Percentiles rank a stretch among this genome's conserved stretches.
phyloP scores from a whole-genome alignment of 2,113 vertebrate species.

The Murina feae region DNA sequence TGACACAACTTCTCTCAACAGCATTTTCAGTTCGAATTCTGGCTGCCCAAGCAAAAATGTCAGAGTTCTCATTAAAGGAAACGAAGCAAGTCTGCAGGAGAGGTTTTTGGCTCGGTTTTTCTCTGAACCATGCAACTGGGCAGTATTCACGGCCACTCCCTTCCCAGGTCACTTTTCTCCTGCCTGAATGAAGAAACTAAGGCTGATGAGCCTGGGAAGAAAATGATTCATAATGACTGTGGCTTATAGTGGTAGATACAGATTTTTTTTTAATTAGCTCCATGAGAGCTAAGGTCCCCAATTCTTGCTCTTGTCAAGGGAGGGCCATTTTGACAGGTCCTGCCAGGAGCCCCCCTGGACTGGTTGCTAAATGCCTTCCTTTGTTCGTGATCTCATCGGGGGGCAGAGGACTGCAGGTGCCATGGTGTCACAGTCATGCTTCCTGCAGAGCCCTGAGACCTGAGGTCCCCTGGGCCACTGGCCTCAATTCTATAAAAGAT shows the following conservation, averaged over 20 bases:
- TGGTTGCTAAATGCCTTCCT: not conserved
- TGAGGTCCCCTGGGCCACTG: not conserved
- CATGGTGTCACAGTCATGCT: not conserved
- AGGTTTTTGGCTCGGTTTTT: not conserved
- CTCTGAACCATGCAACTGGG: not conserved
- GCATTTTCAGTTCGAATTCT: not conserved
- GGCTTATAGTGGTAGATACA: not conserved
- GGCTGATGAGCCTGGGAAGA: not conserved
- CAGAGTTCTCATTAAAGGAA: conserved; percentile 24
- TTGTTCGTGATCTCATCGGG: not conserved
- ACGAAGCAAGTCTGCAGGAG: not conserved
- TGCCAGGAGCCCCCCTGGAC: not conserved
- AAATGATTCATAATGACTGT: not conserved
- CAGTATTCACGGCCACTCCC: not conserved
- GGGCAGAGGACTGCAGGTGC: not conserved
- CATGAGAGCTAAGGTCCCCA: not conserved
- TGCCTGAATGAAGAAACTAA: conserved; percentile 11
- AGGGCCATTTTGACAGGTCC: not conserved
- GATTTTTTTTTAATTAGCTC: not conserved
- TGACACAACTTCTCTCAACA: not conserved
- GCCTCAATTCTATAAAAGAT: not conserved
- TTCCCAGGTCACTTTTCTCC: not conserved
- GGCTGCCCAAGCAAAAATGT: not conserved
- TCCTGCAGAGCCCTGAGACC: not conserved
- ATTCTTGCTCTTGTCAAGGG: not conserved